Evolutionary conservation across 2,888 invertebrate species (phyloP).

Genomic region (Camponotus fellah): DNA sequence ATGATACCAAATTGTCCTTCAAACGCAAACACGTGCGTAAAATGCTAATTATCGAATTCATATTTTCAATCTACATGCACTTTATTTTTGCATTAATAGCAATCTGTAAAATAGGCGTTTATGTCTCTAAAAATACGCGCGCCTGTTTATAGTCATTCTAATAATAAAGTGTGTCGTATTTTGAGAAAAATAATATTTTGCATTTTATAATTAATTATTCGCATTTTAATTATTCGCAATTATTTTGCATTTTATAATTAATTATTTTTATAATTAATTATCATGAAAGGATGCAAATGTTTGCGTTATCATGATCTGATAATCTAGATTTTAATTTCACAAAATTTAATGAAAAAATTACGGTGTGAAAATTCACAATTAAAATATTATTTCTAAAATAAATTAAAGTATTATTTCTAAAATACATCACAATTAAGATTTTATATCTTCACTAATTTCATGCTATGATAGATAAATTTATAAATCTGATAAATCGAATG

Average conservation of each 20-base stretch:
- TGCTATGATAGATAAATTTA: background rate
- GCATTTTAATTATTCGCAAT: too few relatives aligned
- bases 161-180: background rate
- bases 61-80: background rate
- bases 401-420: background rate
- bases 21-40: background rate
- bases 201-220: background rate
- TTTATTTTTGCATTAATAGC: constrained; percentile 1
- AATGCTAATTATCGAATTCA: constrained; percentile 14
- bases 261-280: too few relatives aligned
- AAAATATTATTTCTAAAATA: background rate
- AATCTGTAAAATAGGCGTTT: background rate
- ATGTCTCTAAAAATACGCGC: constrained; percentile 28
- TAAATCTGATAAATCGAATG: background rate
- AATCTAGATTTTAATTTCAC: background rate
- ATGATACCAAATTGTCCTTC: constrained; percentile 36
- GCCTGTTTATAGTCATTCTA: background rate
- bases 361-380: background rate
- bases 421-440: background rate
- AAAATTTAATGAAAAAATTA: background rate
- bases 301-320: background rate
- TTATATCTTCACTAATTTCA: background rate
- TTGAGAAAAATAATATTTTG: background rate
- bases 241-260: background rate
- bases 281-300: background rate